Percentiles rank a stretch among this genome's conserved stretches.
Evolutionary conservation across 2,113 vertebrate genomes (phyloP).

Genomic region (Callorhinus ursinus): DNA sequence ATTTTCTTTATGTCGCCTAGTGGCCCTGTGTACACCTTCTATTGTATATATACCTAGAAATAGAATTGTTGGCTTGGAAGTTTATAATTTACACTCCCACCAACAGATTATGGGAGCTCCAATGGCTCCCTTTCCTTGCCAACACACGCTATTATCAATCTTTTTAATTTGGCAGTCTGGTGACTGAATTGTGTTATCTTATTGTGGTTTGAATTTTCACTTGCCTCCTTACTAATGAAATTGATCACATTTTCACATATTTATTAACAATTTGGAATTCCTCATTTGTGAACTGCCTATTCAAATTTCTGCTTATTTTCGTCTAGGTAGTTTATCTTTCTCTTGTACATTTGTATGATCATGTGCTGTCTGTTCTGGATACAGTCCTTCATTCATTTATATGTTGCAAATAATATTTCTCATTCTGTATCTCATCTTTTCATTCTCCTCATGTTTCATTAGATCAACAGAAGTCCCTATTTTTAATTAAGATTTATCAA

Average conservation of each 20-base stretch:
- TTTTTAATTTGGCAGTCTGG: neutral
- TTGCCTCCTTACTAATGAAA: neutral
- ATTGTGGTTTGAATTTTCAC: neutral
- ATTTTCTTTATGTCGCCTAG: neutral
- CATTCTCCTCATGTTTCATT: neutral
- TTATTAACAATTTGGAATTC: neutral
- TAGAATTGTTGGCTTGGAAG: neutral
- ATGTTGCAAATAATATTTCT: neutral
- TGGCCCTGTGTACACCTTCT: neutral
- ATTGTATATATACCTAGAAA: neutral
- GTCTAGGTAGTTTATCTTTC: neutral
- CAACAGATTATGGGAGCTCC: neutral
- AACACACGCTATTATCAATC: neutral
- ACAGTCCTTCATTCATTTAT: neutral
- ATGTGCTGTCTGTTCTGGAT: neutral
- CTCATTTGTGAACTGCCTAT: neutral
- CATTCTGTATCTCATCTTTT: neutral
- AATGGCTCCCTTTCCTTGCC: neutral
- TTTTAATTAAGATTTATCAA: neutral
- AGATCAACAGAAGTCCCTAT: neutral
- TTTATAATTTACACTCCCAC: neutral
- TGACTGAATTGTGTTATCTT: neutral
- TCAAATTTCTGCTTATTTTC: neutral
- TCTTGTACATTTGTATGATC: neutral
- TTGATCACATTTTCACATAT: neutral